These are phyloP conservation scores for Napeogenes inachia DNA, from an alignment of 2,888 invertebrate genomes.

Conservation along the genomic window DNA sequence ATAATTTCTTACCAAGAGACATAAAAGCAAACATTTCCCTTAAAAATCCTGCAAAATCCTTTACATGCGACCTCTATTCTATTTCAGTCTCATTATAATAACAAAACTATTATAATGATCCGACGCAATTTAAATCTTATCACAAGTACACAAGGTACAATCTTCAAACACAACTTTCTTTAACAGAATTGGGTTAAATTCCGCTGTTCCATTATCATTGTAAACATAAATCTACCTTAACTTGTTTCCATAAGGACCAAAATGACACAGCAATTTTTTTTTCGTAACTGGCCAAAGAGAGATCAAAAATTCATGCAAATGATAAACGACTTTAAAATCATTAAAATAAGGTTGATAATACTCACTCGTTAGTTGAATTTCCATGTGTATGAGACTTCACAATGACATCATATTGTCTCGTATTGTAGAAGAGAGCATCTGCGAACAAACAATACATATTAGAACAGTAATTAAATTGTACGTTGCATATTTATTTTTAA, in stretches of 20 bases:
- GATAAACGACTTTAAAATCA: conserved; percentile 23
- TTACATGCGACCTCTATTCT: conserved; percentile 47
- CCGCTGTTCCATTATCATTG: conserved; percentile 6
- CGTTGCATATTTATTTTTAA: conserved; percentile 21
- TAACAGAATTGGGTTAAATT: conserved; percentile 19
- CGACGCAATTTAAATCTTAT: conserved; percentile 14
- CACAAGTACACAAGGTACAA: conserved; percentile 11
- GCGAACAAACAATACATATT: conserved; percentile 47
- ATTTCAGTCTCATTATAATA: conserved; percentile 51
- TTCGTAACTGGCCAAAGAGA: conserved; percentile 16
- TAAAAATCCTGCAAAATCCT: conserved; percentile 37
- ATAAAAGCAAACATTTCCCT: conserved; percentile 28
- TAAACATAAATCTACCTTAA: conserved; percentile 9
- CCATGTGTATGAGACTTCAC: conserved; percentile 39
- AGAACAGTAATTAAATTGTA: conserved; percentile 28
- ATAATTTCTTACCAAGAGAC: conserved; percentile 19
- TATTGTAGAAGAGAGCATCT: conserved; percentile 56
- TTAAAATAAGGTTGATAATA: conserved; percentile 37
- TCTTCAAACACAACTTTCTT: conserved; percentile 1
- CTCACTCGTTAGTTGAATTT: conserved; percentile 44
- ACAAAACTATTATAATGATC: conserved; percentile 28
- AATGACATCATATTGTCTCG: conserved; percentile 41
- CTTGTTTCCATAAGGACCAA: conserved; percentile 6
- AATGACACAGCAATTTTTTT: conserved; percentile 7
- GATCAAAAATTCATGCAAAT: background rate